These are phyloP conservation scores for Pomatostomus ruficeps DNA, from an alignment of 2,113 vertebrate genomes.

Conservation along the genomic window DNA sequence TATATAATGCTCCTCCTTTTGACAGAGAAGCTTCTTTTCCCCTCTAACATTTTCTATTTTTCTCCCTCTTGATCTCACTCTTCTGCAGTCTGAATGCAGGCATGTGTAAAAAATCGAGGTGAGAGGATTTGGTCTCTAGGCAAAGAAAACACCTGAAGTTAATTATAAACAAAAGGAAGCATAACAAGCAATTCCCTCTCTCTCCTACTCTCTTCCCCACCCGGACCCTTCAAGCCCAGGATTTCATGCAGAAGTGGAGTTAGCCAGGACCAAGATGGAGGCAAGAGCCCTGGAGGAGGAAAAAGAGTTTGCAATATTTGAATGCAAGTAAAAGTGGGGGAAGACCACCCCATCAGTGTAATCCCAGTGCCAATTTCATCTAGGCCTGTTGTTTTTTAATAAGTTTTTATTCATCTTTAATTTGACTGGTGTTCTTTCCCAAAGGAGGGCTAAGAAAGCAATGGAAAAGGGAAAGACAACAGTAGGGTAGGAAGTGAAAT, in stretches of 20 bases:
- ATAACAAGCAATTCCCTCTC: not conserved
- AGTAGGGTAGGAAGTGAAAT: not conserved
- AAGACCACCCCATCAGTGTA: not conserved
- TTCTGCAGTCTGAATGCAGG: not conserved
- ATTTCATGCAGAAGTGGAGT: not conserved
- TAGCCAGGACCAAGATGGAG: not conserved
- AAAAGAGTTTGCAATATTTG: constrained; percentile 6
- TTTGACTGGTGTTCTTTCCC: constrained; percentile 3
- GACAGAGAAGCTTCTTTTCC: not conserved
- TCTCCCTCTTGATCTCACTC: not conserved
- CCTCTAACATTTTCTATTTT: not conserved
- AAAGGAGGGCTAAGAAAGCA: not conserved
- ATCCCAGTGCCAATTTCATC: constrained; percentile 9
- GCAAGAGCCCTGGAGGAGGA: not conserved
- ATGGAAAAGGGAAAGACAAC: not conserved
- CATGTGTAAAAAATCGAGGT: not conserved
- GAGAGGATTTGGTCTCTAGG: constrained; percentile 26
- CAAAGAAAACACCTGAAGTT: constrained; percentile 55
- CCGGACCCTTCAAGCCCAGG: not conserved
- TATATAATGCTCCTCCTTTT: not conserved
- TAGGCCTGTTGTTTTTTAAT: constrained; percentile 35
- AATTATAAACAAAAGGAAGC: constrained; percentile 63
- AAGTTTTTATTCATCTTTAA: constrained; percentile 45
- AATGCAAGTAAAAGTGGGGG: not conserved
- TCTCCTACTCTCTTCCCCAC: not conserved